Evolutionary conservation across 2,113 vertebrate species (phyloP), one percentile per base, ranked within the genome.

Genomic region (Candoia aspera): DNA sequence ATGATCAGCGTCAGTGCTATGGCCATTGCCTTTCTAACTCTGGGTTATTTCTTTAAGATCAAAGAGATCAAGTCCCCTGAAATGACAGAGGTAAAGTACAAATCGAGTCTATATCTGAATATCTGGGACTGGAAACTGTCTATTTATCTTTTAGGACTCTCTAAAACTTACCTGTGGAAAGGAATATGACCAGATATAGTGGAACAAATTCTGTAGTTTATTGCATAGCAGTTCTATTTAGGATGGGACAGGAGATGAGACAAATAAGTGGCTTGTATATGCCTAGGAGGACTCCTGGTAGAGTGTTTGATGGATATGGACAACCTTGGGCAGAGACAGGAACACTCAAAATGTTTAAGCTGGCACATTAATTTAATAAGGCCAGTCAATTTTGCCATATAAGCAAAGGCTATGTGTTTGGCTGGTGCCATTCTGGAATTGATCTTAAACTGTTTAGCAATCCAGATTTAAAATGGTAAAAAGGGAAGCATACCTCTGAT

Each of bases 1-100:
- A 99, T 99, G 99, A 98, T 99, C 98, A 99, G 98, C 0, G 99
- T 99, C 55, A 99, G 99, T 2, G 98, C 99, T 24, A 98, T 99
- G 98, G 99, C 99, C 92, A 99, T 99, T 55, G 98, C 99, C 93
- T 99, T 99, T 95, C 98, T 99, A 64, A 99, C 99, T 23, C 97
- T 99, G 86, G 99, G 99, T 8, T 99, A 99, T 92, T 99, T 99
- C 98, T 99, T 99, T 96, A 99, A 99, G 95, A 99, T 99, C 95
- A 99, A 99, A 96, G 99, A 99, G 97, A 99, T 99, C 95, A 99
- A 99, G 95, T 99, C 99, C 86, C 99, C 99, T 4, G 99, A 99
- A 96, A 98, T 99, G 98, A 98, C 98, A 1, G 99, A 99, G 98
- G 99, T 99, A 97, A 89, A 87, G 57, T 94, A 88, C 55, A 59